Conservation (phyloP, 2,888 invertebrate species). For the Hyposoter dolosus region DNA sequence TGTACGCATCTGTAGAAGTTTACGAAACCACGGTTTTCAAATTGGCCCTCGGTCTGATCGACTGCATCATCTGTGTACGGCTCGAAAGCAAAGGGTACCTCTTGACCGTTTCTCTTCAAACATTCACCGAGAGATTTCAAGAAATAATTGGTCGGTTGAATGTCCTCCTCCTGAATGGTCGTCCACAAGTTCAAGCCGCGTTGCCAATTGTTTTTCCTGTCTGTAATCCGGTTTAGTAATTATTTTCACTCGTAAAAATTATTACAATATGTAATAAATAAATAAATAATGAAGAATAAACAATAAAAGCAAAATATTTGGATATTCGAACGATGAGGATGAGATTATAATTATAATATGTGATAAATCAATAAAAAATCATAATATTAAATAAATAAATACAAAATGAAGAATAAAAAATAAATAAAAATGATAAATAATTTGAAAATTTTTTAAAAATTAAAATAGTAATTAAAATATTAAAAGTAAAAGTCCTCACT, state of each 20-base stretch:
- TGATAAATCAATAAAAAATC: too few species aligned
- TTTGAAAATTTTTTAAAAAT: neutral
- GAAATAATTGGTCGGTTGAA: slow-evolving; percentile 90
- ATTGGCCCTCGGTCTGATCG: fast-evolving
- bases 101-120: slow-evolving; percentile 87
- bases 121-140: slow-evolving; percentile 88
- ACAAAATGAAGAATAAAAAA: too few species aligned
- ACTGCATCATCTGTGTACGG: neutral
- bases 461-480: slow-evolving; percentile 8
- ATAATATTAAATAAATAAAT: neutral
- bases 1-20: slow-evolving; percentile 8
- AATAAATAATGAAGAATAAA: too few species aligned
- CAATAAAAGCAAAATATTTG: neutral
- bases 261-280: too few species aligned
- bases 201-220: slow-evolving; percentile 89
- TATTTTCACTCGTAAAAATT: neutral
- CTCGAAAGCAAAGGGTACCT: slow-evolving; percentile 90
- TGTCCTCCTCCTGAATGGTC: slow-evolving; percentile 93
- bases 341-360: slow-evolving; percentile 14
- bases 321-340: neutral
- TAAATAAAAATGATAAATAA: too few species aligned
- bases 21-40: neutral
- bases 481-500: slow-evolving; percentile 76
- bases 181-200: slow-evolving; percentile 93
- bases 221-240: slow-evolving; percentile 72